Evolutionary conservation across 2,113 vertebrate genomes (phyloP), one percentile per base, ranked within the genome.

Genomic region (Sardina pilchardus): DNA sequence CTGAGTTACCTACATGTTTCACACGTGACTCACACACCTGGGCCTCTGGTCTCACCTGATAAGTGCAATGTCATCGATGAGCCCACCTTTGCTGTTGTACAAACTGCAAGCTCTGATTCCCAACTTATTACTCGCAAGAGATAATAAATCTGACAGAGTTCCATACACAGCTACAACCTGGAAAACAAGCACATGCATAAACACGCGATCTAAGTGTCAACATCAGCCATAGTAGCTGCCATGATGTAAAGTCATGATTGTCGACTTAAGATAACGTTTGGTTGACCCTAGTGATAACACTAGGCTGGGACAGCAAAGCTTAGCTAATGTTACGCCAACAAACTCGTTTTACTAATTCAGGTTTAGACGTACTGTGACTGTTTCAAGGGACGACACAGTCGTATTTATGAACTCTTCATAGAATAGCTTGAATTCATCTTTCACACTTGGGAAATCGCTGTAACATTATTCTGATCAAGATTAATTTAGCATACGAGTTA

Each of bases 161-260:
- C 97, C 98, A 48, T 99, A 97, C 1, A 99, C 97, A 86, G 97
- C 97, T 90, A 99, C 97, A 9, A 99, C 98, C 98, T 99, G 91
- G 0, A 84, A 21, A 78, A 71, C 44, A 42, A 3, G 87, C 4
- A 12, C 2, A 5, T 75, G 16, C 0, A 9, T 3, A 47, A 0
- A 53, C 45, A 78, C 63, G 30, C 10, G 12, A 12, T 78, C 30
- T 36, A 14, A 17, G 4, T 34, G 30, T 34, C 3, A 34, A 39
- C 30, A 5, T 78, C 30, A 34, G 10, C 12, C 71, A 71, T 16
- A 6, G 34, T 71, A 10, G 53, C 53, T 45, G 44, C 44, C 44
- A 5, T 21, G n/a, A 21, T 36, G 4, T 78, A 78, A 36, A 36
- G 19, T 36, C 2, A 78, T 9, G n/a, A n/a, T n/a, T n/a, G 2